Evolutionary conservation across 2,113 vertebrate genomes (phyloP).

Genomic region (Melanostigma gelatinosum): DNA sequence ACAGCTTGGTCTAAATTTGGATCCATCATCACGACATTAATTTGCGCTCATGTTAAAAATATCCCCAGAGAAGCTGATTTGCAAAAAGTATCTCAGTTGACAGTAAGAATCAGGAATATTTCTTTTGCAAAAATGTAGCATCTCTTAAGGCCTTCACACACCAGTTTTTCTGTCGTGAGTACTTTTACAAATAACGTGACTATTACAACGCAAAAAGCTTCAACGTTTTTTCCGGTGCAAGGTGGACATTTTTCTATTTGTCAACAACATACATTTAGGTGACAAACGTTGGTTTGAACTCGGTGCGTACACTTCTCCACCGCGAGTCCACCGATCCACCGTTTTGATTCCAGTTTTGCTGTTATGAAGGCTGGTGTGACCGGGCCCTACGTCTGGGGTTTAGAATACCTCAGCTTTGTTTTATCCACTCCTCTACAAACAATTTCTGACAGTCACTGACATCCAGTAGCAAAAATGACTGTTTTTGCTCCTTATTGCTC

Average conservation of each 20-base stretch:
- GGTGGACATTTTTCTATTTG: slow-evolving; percentile 1
- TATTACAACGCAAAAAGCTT: too few relatives aligned
- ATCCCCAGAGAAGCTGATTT: neutral
- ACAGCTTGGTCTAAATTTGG: neutral
- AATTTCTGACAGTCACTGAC: slow-evolving; percentile 9
- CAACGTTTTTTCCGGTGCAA: too few relatives aligned
- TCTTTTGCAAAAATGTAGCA: neutral
- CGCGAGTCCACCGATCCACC: neutral
- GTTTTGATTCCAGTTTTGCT: neutral
- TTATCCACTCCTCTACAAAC: slow-evolving; percentile 1
- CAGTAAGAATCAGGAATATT: neutral
- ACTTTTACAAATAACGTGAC: too few relatives aligned
- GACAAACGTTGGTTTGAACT: neutral
- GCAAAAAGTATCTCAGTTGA: neutral
- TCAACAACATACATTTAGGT: neutral
- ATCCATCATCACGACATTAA: neutral
- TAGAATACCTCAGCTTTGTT: neutral
- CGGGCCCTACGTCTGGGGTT: neutral
- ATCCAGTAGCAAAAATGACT: neutral
- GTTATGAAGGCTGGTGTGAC: neutral
- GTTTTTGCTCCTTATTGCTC: neutral
- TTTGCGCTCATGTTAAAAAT: neutral
- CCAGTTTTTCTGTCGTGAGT: too few relatives aligned
- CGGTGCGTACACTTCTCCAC: neutral
- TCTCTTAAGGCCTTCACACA: too few relatives aligned